A percentile compares a stretch with the other conserved stretches of the same genome.
Evolutionary conservation across 2,888 invertebrate genomes (phyloP).

Genomic region (Altica lythri): DNA sequence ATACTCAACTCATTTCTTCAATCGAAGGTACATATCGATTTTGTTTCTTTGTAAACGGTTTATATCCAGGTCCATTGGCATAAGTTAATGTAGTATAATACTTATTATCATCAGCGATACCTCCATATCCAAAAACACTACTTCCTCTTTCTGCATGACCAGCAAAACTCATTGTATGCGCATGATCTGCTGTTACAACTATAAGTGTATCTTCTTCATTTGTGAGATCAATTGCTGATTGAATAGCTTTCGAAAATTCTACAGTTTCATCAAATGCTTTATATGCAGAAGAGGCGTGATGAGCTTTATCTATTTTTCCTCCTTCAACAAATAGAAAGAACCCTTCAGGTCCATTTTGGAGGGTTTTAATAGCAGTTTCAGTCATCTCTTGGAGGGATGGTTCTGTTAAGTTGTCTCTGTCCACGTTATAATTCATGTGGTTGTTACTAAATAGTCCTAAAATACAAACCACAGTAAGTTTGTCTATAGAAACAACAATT

Average conservation of each 20-base stretch:
- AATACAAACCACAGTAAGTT: too few relatives aligned
- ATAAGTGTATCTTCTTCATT: constrained; percentile 74
- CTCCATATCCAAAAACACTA: constrained; percentile 63
- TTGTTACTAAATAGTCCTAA: constrained; percentile 47
- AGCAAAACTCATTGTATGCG: constrained; percentile 75
- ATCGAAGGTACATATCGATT: constrained; percentile 62
- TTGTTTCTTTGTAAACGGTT: constrained; percentile 53
- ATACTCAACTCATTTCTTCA: constrained; percentile 55
- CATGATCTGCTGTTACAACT: constrained; percentile 79
- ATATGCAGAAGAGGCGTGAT: constrained; percentile 70
- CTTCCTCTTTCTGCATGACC: constrained; percentile 73
- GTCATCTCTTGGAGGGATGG: constrained; percentile 83
- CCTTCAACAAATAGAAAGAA: constrained; percentile 82
- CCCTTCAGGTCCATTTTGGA: constrained; percentile 68
- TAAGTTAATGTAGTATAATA: constrained; percentile 74
- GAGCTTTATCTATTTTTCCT: constrained; percentile 76
- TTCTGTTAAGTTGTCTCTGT: constrained; percentile 61
- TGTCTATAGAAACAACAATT: too few relatives aligned
- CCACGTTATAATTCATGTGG: constrained; percentile 65
- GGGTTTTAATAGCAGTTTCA: constrained; percentile 71
- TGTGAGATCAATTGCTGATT: constrained; percentile 68
- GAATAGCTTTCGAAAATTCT: constrained; percentile 61
- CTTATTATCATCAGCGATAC: constrained; percentile 60
- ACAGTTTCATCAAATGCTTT: constrained; percentile 79
- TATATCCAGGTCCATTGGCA: constrained; percentile 74